Percentiles rank a stretch among this genome's conserved stretches.
Evolutionary conservation across 2,113 vertebrate species (phyloP).

Genomic region (Podarcis muralis): DNA sequence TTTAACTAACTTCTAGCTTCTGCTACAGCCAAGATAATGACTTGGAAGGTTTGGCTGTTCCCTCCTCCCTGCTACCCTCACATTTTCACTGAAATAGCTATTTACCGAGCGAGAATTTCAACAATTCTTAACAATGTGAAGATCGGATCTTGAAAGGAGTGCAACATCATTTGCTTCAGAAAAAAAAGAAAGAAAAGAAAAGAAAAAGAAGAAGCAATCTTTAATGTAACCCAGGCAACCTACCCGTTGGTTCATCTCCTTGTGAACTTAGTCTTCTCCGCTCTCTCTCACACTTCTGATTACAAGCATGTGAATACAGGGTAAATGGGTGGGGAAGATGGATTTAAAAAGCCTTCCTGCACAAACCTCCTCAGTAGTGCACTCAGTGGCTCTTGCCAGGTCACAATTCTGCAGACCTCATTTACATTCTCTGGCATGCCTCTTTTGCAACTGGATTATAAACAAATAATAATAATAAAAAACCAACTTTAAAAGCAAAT

Average conservation of each 20-base stretch:
- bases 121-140: not conserved
- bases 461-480: no score
- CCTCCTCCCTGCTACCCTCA: not conserved
- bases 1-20: not conserved
- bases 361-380: not conserved
- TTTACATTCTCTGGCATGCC: not conserved
- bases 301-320: not conserved
- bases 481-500: not conserved
- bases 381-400: not conserved
- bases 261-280: not conserved
- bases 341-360: not conserved
- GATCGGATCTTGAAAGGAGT: not conserved
- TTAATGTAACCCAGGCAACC: not conserved
- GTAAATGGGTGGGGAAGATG: not conserved
- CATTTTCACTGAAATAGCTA: not conserved
- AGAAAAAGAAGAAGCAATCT: not conserved
- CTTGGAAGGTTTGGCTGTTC: not conserved
- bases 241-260: not conserved
- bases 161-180: conserved; percentile 4
- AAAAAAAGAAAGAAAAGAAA: not conserved
- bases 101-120: not conserved
- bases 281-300: conserved; percentile 5
- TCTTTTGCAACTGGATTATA: not conserved
- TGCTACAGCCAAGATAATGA: not conserved
- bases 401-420: not conserved